Conservation (phyloP, 2,888 invertebrate genomes). For the Spodoptera littoralis region DNA sequence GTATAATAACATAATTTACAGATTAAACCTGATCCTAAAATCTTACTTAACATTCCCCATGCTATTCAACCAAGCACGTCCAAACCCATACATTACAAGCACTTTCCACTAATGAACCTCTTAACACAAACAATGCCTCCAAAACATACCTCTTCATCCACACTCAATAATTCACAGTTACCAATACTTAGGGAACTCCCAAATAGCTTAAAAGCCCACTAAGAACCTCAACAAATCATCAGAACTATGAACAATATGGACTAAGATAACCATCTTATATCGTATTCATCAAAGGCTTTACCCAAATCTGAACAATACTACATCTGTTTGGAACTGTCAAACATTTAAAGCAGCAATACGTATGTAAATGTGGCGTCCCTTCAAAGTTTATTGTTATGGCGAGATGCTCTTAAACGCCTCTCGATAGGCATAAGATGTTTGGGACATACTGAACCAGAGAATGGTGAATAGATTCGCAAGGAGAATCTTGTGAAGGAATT, state of each 20-base stretch:
- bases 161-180: conserved; percentile 18
- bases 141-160: neutral
- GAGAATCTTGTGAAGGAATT: too few relatives aligned
- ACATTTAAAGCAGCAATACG: conserved; percentile 79
- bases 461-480: conserved; percentile 4
- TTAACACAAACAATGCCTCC: conserved; percentile 1
- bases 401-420: conserved; percentile 78
- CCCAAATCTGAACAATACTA: conserved; percentile 64
- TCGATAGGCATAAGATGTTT: conserved; percentile 75
- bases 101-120: too few relatives aligned
- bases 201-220: conserved; percentile 30
- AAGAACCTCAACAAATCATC: conserved; percentile 57
- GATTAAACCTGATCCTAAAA: too few relatives aligned
- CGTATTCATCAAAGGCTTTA: conserved; percentile 65
- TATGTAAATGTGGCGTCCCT: conserved; percentile 81
- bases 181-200: conserved; percentile 18
- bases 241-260: conserved; percentile 47
- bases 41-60: too few relatives aligned
- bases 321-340: conserved; percentile 82
- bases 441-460: conserved; percentile 60
- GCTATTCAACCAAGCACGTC: too few relatives aligned
- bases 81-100: too few relatives aligned
- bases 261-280: conserved; percentile 57
- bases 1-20: too few relatives aligned
- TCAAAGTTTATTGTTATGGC: conserved; percentile 85